Conservation (phyloP, 2,797 vertebrate genomes). For the Lerista edwardsae region DNA sequence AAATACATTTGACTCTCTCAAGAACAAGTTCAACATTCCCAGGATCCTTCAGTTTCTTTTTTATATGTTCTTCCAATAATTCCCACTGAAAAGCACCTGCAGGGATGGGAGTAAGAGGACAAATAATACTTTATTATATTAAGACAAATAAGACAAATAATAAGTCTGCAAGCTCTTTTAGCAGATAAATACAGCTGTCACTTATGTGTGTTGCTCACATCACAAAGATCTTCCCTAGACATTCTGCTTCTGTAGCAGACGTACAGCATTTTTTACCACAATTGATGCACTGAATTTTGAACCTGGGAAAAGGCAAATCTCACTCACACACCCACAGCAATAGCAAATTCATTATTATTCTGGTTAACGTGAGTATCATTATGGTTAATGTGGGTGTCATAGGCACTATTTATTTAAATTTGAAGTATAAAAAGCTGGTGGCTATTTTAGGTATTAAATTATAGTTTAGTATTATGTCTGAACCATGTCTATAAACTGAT, state of each 20-base stretch:
- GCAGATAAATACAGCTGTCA: background rate
- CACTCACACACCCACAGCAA: background rate
- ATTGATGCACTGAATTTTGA: background rate
- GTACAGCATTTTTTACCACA: background rate
- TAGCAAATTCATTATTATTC: background rate
- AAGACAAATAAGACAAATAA: no score
- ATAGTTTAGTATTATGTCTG: no score
- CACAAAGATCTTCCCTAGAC: background rate
- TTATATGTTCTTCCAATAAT: conserved; percentile 88
- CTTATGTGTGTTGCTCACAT: background rate
- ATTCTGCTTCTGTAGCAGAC: background rate
- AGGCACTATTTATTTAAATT: no score
- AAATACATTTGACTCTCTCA: conserved; percentile 89
- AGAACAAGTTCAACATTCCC: conserved; percentile 87
- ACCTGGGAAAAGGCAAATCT: background rate
- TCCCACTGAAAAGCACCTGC: conserved; percentile 94
- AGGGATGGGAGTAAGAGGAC: conserved; percentile 15
- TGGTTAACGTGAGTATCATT: background rate
- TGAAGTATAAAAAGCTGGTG: no score
- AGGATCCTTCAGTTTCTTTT: conserved; percentile 89
- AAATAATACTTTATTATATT: background rate
- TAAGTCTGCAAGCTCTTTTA: no score
- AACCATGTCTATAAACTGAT: background rate
- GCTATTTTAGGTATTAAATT: no score
- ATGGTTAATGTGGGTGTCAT: background rate